These are phyloP conservation scores for Troides helena DNA, from an alignment of 2,888 invertebrate species.

Conservation along the genomic window DNA sequence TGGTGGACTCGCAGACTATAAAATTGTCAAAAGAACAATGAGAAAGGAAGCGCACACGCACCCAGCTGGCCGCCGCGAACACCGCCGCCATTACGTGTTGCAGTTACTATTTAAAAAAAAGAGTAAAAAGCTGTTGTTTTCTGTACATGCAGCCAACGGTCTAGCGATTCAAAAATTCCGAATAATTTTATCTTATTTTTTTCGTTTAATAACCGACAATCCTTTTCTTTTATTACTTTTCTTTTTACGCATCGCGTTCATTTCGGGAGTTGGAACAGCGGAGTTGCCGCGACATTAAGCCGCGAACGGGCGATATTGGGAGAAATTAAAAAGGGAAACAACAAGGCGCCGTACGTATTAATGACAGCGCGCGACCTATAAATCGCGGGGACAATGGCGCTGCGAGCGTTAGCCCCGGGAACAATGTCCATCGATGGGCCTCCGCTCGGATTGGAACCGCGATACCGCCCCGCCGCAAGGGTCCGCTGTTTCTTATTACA, in stretches of 20 bases:
- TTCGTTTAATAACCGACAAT: not conserved
- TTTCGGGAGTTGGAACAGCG: constrained; percentile 8
- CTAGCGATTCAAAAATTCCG: not conserved
- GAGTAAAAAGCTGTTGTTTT: constrained; percentile 6
- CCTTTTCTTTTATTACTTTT: not conserved
- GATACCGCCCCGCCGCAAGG: constrained; percentile 62
- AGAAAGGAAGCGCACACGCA: constrained; percentile 70
- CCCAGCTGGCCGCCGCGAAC: constrained; percentile 41
- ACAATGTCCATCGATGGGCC: constrained; percentile 68
- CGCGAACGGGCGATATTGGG: constrained; percentile 24
- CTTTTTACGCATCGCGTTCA: not conserved
- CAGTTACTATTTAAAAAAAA: constrained; percentile 21
- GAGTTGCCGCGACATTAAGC: constrained; percentile 4
- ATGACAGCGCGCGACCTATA: constrained; percentile 72
- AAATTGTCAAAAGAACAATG: constrained; percentile 47
- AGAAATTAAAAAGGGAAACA: constrained; percentile 54
- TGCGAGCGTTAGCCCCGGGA: constrained; percentile 58
- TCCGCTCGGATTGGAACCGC: constrained; percentile 72
- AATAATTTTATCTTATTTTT: too few species aligned
- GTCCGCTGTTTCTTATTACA: constrained; percentile 63
- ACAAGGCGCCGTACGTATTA: constrained; percentile 71
- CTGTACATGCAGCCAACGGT: constrained; percentile 1
- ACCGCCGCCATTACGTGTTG: constrained; percentile 33
- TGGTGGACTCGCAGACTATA: constrained; percentile 32
- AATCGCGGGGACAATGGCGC: constrained; percentile 71